Evolutionary conservation across 1,140 invertebrate species (phyloP).

Genomic region (Drosophila kikkawai): DNA sequence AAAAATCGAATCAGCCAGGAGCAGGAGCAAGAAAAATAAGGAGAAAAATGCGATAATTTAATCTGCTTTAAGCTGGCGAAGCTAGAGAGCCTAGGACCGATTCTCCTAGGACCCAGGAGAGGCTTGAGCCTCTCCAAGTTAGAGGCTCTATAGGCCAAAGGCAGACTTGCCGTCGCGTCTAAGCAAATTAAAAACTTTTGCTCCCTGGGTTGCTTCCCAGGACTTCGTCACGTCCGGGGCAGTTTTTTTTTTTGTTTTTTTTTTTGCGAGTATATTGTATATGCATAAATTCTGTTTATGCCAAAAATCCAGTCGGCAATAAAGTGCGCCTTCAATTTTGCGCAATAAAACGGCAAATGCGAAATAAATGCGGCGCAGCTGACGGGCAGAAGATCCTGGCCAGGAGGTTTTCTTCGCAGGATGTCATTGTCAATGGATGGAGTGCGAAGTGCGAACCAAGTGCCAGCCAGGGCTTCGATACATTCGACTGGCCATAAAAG

Average conservation of each 20-base stretch:
- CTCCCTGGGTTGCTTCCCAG: slow-evolving; percentile 10
- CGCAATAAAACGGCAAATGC: slow-evolving; percentile 62
- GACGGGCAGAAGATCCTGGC: slow-evolving; percentile 30
- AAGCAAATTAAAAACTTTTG: slow-evolving; percentile 66
- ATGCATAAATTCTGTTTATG: slow-evolving; percentile 66
- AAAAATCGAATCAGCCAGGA: slow-evolving; percentile 49
- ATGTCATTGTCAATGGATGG: slow-evolving; percentile 26
- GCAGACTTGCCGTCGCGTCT: slow-evolving; percentile 47
- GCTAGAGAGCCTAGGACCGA: slow-evolving; percentile 5
- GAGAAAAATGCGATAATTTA: slow-evolving; percentile 60
- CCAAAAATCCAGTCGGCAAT: slow-evolving; percentile 68
- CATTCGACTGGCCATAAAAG: slow-evolving; percentile 51
- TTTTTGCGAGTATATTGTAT: slow-evolving; percentile 46
- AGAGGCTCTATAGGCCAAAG: slow-evolving; percentile 3
- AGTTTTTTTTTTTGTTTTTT: slow-evolving; percentile 7
- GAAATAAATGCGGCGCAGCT: slow-evolving; percentile 62
- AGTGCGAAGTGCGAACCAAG: slow-evolving; percentile 38
- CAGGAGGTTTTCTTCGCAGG: not conserved
- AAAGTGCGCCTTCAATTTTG: slow-evolving; percentile 68
- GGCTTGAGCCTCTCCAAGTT: not conserved
- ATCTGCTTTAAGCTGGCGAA: slow-evolving; percentile 50
- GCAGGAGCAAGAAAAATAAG: slow-evolving; percentile 18
- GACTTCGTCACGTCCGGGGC: slow-evolving; percentile 23
- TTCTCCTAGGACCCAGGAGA: slow-evolving; percentile 20
- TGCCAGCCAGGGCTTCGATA: slow-evolving; percentile 11